These are phyloP conservation scores for Poecilia picta DNA, from an alignment of 2,797 vertebrate species.

Conservation along the genomic window DNA sequence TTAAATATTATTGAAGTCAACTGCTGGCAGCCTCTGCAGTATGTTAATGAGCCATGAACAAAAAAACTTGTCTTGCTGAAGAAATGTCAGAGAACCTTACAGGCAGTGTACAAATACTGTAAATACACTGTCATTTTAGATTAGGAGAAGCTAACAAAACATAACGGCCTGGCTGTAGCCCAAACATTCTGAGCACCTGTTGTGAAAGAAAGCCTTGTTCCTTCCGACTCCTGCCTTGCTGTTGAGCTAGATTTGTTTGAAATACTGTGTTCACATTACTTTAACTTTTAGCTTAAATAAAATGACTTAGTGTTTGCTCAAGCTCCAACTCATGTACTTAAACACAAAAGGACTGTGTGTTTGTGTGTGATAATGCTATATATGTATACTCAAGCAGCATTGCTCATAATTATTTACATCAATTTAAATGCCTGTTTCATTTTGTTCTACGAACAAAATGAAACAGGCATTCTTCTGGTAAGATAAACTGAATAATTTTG, in stretches of 20 bases:
- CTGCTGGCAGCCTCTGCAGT: conserved; percentile 37
- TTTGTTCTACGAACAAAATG: conserved; percentile 3
- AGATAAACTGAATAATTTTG: conserved; percentile 10
- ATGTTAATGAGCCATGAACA: conserved; percentile 54
- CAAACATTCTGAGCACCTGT: conserved; percentile 30
- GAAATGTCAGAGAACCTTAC: conserved; percentile 29
- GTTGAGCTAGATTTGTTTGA: conserved; percentile 8
- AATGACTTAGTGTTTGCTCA: not conserved
- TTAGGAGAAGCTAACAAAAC: conserved; percentile 29
- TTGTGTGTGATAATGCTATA: not conserved
- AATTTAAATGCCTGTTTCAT: too few relatives aligned
- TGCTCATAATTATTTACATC: conserved; percentile 15
- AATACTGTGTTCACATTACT: conserved; percentile 26
- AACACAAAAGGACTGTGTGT: not conserved
- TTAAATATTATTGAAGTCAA: conserved; percentile 56
- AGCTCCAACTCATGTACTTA: conserved; percentile 3
- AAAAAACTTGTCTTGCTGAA: conserved; percentile 28
- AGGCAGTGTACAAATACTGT: conserved; percentile 26
- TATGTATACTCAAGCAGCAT: conserved; percentile 8
- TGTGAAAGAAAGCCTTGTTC: conserved; percentile 11
- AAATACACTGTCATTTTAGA: conserved; percentile 41
- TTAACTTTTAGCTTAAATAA: conserved; percentile 28
- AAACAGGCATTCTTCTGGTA: conserved; percentile 20
- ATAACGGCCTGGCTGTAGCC: conserved; percentile 10
- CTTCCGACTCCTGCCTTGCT: conserved; percentile 10